Conservation (phyloP, 2,113 vertebrate species). For the Toxotes chatareus region DNA sequence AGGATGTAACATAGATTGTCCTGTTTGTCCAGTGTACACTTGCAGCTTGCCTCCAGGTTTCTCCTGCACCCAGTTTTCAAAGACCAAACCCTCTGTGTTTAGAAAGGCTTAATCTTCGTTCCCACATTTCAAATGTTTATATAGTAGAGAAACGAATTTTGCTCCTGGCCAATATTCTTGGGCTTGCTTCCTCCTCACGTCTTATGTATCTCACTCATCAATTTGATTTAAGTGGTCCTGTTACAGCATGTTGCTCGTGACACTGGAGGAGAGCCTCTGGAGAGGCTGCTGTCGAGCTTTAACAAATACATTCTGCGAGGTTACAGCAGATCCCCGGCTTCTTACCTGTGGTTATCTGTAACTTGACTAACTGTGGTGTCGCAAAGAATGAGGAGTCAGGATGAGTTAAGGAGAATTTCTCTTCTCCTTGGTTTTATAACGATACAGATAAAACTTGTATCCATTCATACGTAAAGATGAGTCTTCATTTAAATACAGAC, state of each 20-base stretch:
- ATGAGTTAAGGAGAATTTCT: background rate
- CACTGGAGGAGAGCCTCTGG: constrained; percentile 38
- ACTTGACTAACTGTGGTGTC: background rate
- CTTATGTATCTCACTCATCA: constrained; percentile 67
- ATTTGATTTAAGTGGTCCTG: constrained; percentile 69
- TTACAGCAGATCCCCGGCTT: constrained; percentile 24
- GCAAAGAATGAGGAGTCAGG: background rate
- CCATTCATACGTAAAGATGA: background rate
- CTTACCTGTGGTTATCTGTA: constrained; percentile 2
- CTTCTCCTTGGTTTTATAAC: background rate
- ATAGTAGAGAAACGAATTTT: constrained; percentile 68
- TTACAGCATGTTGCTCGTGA: constrained; percentile 73
- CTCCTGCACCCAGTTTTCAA: constrained; percentile 44
- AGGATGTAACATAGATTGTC: background rate
- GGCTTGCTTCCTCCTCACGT: constrained; percentile 60
- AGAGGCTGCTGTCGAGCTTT: constrained; percentile 47
- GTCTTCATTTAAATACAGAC: background rate
- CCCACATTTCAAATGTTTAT: constrained; percentile 77
- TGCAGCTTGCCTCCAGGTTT: constrained; percentile 46
- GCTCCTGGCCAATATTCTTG: constrained; percentile 66
- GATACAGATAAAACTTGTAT: background rate
- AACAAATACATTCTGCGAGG: constrained; percentile 54
- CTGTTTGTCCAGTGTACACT: constrained; percentile 45
- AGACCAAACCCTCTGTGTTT: constrained; percentile 50
- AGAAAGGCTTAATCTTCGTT: constrained; percentile 64